Evolutionary conservation across 2,797 vertebrate species (phyloP).

Genomic region (Pangasius mekongensis): DNA sequence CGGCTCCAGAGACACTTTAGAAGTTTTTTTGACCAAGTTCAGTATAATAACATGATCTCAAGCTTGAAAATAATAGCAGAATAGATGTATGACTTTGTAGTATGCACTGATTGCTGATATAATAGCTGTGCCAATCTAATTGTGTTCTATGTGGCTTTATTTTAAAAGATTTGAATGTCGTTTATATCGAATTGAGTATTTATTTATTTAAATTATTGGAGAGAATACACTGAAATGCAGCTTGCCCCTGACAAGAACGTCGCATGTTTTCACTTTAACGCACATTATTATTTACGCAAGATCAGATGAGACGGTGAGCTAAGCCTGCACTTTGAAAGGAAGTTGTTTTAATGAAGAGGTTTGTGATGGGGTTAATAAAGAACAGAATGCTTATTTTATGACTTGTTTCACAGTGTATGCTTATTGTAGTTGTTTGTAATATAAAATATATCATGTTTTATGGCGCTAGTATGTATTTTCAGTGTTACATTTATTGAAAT

Average conservation of each 20-base stretch:
- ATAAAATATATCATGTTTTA: neutral
- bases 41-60: neutral
- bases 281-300: neutral
- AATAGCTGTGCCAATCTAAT: neutral
- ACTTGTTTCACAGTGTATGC: neutral
- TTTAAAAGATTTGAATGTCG: neutral
- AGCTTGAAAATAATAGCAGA: neutral
- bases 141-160: constrained; percentile 3
- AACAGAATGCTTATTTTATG: neutral
- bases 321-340: constrained; percentile 7
- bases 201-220: constrained; percentile 27
- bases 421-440: neutral
- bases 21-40: neutral
- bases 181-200: neutral
- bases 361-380: neutral
- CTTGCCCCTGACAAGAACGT: neutral
- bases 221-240: constrained; percentile 20
- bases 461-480: neutral
- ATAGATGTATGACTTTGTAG: constrained; percentile 5
- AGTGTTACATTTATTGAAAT: neutral
- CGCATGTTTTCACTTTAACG: constrained; percentile 9
- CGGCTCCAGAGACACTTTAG: neutral
- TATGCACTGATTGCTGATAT: neutral
- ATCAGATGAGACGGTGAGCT: neutral
- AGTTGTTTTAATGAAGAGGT: neutral